phyloP scores from a whole-genome alignment of 2,888 invertebrate genomes.

The Rhodophaea formosa region DNA sequence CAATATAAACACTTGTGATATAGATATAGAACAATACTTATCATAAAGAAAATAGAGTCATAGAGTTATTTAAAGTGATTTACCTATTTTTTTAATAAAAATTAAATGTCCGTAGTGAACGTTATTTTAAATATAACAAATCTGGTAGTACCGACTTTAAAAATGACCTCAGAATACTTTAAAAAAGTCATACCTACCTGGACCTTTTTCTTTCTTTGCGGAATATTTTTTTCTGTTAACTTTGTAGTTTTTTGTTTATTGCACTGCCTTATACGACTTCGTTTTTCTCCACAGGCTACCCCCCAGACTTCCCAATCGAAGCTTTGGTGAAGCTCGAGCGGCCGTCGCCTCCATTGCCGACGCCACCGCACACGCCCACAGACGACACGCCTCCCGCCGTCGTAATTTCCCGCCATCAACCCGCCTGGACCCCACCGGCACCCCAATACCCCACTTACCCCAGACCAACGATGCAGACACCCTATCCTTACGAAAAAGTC shows the following conservation, averaged over 20 bases:
- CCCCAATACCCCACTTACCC: constrained; percentile 65
- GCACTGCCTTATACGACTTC: constrained; percentile 18
- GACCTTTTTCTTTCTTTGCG: too few relatives aligned
- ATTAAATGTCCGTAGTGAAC: too few relatives aligned
- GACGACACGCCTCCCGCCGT: constrained; percentile 79
- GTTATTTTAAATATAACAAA: too few relatives aligned
- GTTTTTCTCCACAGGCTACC: constrained; percentile 72
- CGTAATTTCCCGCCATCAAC: constrained; percentile 66
- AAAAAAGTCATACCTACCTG: too few relatives aligned
- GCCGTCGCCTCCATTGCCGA: constrained; percentile 83
- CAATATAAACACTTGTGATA: too few relatives aligned
- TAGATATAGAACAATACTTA: too few relatives aligned
- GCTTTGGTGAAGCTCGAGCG: constrained; percentile 82
- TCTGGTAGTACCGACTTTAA: too few relatives aligned
- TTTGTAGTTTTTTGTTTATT: neutral
- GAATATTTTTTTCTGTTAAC: too few relatives aligned
- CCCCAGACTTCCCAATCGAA: constrained; percentile 81
- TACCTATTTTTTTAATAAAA: too few relatives aligned
- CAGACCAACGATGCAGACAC: constrained; percentile 59
- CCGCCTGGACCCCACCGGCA: constrained; percentile 58
- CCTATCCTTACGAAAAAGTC: constrained; percentile 67
- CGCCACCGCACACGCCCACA: constrained; percentile 88
- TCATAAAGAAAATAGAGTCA: too few relatives aligned
- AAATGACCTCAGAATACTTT: too few relatives aligned
- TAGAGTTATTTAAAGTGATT: too few relatives aligned